A percentile compares a stretch with the other conserved stretches of the same genome.
Conservation (phyloP, 2,888 invertebrate species). For the Blastobasis adustella region DNA sequence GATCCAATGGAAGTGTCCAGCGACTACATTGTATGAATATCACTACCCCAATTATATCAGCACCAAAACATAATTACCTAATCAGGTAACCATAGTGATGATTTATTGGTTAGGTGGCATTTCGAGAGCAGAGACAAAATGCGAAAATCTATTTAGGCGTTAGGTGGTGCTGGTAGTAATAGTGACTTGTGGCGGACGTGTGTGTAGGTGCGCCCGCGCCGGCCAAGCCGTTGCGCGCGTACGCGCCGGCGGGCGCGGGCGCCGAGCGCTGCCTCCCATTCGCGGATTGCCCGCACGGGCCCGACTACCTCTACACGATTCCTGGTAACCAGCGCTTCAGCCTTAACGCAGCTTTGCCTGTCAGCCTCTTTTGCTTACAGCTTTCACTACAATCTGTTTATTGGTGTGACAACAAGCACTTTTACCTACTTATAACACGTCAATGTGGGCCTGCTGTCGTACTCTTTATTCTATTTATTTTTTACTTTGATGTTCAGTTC, state of each 20-base stretch:
- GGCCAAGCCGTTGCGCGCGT: conserved; percentile 54
- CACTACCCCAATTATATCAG: too few relatives aligned
- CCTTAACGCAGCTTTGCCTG: conserved; percentile 21
- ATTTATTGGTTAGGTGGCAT: too few relatives aligned
- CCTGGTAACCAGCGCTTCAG: conserved; percentile 51
- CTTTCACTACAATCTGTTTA: neutral
- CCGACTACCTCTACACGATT: conserved; percentile 59
- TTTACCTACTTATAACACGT: neutral
- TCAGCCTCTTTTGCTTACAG: neutral
- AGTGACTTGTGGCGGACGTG: conserved; percentile 21
- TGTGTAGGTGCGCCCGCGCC: conserved; percentile 56
- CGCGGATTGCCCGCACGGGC: conserved; percentile 47
- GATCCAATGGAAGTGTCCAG: too few relatives aligned
- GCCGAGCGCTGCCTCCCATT: conserved; percentile 57
- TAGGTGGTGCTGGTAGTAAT: too few relatives aligned
- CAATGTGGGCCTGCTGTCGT: too few relatives aligned
- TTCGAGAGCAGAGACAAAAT: too few relatives aligned
- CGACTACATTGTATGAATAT: too few relatives aligned
- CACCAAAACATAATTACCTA: too few relatives aligned
- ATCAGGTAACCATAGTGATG: too few relatives aligned
- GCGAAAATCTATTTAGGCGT: too few relatives aligned
- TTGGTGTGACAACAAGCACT: neutral
- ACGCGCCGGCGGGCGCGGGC: conserved; percentile 46
- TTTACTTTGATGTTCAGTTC: too few relatives aligned
- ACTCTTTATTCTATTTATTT: too few relatives aligned